phyloP scores from a whole-genome alignment of 2,888 invertebrate species.

The Agrochola macilenta region DNA sequence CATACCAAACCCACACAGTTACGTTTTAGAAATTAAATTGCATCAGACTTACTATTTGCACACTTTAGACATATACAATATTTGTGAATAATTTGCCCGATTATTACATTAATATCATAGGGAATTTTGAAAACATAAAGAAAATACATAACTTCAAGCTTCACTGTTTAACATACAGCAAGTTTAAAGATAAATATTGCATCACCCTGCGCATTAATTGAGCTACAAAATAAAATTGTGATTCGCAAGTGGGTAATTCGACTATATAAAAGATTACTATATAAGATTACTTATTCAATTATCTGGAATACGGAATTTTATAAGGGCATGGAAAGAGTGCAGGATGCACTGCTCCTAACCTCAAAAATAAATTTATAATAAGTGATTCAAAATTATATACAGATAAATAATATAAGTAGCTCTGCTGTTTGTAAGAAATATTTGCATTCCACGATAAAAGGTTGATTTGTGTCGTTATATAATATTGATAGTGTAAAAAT shows the following conservation, averaged over 20 bases:
- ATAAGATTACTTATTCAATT: background rate
- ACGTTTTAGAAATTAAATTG: background rate
- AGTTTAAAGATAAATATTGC: constrained; percentile 47
- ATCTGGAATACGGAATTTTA: background rate
- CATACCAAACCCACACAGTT: background rate
- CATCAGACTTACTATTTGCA: background rate
- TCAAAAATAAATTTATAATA: constrained; percentile 60
- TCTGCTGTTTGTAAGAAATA: constrained; percentile 15
- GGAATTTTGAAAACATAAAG: background rate
- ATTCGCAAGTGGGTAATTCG: background rate
- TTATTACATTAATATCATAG: background rate
- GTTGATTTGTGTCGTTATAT: constrained; percentile 70
- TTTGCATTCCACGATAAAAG: constrained; percentile 15
- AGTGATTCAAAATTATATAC: constrained; percentile 20
- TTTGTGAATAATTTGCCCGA: background rate
- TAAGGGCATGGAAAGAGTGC: background rate
- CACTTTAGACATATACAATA: background rate
- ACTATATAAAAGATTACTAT: background rate
- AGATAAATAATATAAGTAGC: constrained; percentile 1
- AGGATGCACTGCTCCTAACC: constrained; percentile 68
- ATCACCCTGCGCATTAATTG: constrained; percentile 34
- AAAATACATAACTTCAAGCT: background rate
- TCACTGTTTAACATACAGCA: background rate
- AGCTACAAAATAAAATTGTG: background rate
- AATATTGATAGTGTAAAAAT: constrained; percentile 73